Conservation (phyloP, 92 coral and sea anemone genomes). For the Pocillopora grandis region DNA sequence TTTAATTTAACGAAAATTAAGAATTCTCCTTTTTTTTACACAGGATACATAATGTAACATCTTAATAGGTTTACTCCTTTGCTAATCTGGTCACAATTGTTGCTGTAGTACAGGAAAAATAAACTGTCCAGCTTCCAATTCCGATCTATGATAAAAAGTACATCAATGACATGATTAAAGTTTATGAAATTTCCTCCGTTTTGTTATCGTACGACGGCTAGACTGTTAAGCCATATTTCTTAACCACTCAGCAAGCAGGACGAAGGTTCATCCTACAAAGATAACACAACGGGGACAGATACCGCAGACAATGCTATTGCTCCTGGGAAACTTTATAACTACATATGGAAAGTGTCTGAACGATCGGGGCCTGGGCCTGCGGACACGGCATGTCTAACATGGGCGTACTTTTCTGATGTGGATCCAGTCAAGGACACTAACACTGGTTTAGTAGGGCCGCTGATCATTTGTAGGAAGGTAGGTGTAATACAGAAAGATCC, state of each 20-base stretch:
- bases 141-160: neutral
- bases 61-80: no score
- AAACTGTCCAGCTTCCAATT: no score
- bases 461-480: slow-evolving; percentile 84
- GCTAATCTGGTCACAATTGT: no score
- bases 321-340: slow-evolving; percentile 72
- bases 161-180: neutral
- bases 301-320: slow-evolving; percentile 63
- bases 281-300: slow-evolving; percentile 59
- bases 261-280: slow-evolving; percentile 84
- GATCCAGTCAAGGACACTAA: slow-evolving; percentile 82
- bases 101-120: no score
- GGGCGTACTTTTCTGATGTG: slow-evolving; percentile 89
- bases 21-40: no score
- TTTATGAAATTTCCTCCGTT: no score
- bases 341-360: slow-evolving; percentile 82
- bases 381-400: slow-evolving; percentile 78
- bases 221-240: neutral
- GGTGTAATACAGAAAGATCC: neutral
- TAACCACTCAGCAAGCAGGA: slow-evolving; percentile 57
- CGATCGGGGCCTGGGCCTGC: slow-evolving; percentile 82
- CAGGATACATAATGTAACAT: no score
- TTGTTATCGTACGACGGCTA: neutral
- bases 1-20: no score
- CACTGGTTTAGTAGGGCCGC: slow-evolving; percentile 81